phyloP scores from a whole-genome alignment of 2,113 vertebrate genomes.

The Urocitellus parryii region DNA sequence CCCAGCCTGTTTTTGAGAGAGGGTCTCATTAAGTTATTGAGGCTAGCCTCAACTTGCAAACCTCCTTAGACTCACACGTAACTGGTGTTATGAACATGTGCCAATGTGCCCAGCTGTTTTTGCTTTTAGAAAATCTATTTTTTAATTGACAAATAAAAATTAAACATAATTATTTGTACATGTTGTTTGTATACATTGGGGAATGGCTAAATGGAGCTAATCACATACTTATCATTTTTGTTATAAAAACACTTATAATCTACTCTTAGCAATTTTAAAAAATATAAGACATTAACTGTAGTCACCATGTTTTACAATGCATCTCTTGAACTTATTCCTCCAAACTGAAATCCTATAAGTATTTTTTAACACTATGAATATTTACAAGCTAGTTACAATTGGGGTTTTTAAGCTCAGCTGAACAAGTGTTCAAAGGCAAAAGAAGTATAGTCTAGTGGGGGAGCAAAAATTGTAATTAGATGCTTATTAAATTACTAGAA shows the following conservation, averaged over 20 bases:
- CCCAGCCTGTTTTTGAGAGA: too few species aligned
- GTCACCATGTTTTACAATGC: neutral
- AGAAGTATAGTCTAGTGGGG: conserved; percentile 20
- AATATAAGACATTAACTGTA: neutral
- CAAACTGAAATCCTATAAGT: neutral
- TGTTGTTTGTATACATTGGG: neutral
- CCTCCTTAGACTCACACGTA: too few species aligned
- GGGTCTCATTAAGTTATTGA: too few species aligned
- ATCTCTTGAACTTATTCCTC: neutral
- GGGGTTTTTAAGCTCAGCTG: conserved; percentile 56
- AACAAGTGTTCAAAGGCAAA: conserved; percentile 14
- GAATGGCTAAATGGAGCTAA: neutral
- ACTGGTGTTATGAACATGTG: too few species aligned
- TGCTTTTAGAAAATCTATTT: neutral
- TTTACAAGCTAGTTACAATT: conserved; percentile 57
- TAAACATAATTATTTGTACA: neutral
- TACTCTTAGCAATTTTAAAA: neutral
- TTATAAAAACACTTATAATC: neutral
- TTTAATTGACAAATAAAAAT: neutral
- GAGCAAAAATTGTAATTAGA: conserved; percentile 61
- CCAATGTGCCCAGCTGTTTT: neutral
- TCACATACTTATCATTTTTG: neutral
- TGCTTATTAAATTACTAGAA: conserved; percentile 63
- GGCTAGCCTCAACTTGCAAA: too few species aligned
- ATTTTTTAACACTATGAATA: conserved; percentile 44